Percentiles rank a stretch among this genome's conserved stretches.
phyloP scores from a whole-genome alignment of 2,888 invertebrate species.

The Gastracanthus pulcherrimus region DNA sequence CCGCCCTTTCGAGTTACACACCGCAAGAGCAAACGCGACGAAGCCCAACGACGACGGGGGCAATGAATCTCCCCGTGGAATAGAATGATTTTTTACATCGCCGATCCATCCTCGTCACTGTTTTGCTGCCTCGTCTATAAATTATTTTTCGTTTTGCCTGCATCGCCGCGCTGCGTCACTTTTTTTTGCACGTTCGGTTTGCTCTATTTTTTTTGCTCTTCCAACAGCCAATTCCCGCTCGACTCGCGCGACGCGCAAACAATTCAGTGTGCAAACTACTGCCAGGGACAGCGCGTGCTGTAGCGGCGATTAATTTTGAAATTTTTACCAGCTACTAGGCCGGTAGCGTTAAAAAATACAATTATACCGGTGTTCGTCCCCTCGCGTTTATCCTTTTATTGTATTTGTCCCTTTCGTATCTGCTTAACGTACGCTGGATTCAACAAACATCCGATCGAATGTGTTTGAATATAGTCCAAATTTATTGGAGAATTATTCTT shows the following conservation, averaged over 20 bases:
- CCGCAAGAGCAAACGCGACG: too few species aligned
- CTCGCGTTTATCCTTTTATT: too few species aligned
- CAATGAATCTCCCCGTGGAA: conserved; percentile 10
- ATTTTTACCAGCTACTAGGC: background rate
- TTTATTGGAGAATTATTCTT: too few species aligned
- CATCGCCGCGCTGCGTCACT: background rate
- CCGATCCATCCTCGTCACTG: conserved; percentile 31
- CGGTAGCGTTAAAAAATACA: background rate
- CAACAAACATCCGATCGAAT: too few species aligned
- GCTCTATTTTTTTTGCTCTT: background rate
- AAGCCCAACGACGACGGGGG: too few species aligned
- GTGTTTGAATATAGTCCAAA: too few species aligned
- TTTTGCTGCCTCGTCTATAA: background rate
- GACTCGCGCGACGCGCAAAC: conserved; percentile 17
- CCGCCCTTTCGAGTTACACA: background rate
- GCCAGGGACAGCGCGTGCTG: background rate
- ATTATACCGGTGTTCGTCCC: too few species aligned
- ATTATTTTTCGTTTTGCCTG: conserved; percentile 35
- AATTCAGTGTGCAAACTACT: background rate
- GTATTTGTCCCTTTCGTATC: too few species aligned
- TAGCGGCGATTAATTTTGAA: conserved; percentile 27
- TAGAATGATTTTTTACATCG: conserved; percentile 36
- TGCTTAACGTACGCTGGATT: too few species aligned
- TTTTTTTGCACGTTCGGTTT: background rate
- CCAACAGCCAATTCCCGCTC: background rate